Evolutionary conservation across 30 jellyfish, hydroid and myxozoan genomes (phyloP).

Genomic region (Rhopilema esculentum): DNA sequence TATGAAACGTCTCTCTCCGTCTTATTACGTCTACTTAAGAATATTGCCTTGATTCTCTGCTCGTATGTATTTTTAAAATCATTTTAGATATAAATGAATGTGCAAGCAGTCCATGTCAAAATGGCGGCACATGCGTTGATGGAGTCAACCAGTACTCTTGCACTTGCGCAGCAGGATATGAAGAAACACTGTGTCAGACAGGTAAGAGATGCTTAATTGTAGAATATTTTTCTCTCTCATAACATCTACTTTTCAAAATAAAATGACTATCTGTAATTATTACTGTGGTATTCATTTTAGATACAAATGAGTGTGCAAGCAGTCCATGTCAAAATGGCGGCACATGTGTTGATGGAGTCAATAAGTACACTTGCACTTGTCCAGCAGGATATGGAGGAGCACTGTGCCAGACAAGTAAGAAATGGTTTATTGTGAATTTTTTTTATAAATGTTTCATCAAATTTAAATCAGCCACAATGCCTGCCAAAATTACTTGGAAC

Average conservation of each 20-base stretch:
- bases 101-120: background rate
- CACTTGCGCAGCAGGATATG: too few relatives aligned
- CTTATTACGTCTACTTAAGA: background rate
- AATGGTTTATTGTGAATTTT: too few relatives aligned
- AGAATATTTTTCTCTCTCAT: background rate
- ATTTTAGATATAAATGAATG: conserved; percentile 28
- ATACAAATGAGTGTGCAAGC: background rate
- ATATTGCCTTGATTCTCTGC: background rate
- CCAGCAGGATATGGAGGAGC: conserved; percentile 14
- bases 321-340: conserved; percentile 27
- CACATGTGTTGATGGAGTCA: conserved; percentile 12
- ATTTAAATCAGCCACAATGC: too few relatives aligned
- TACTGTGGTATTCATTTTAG: background rate
- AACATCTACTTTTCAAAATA: background rate
- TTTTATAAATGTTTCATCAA: background rate
- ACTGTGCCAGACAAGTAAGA: conserved; percentile 11
- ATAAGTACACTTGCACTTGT: conserved; percentile 36
- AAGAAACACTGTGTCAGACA: too few relatives aligned
- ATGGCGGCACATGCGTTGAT: conserved; percentile 32
- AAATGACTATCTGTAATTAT: too few relatives aligned
- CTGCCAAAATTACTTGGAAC: too few relatives aligned
- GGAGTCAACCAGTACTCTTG: too few relatives aligned
- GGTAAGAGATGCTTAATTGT: too few relatives aligned
- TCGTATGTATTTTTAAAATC: too few relatives aligned
- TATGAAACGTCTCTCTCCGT: background rate